Conservation (phyloP, 1,140 invertebrate species). For the Prorops nasuta region DNA sequence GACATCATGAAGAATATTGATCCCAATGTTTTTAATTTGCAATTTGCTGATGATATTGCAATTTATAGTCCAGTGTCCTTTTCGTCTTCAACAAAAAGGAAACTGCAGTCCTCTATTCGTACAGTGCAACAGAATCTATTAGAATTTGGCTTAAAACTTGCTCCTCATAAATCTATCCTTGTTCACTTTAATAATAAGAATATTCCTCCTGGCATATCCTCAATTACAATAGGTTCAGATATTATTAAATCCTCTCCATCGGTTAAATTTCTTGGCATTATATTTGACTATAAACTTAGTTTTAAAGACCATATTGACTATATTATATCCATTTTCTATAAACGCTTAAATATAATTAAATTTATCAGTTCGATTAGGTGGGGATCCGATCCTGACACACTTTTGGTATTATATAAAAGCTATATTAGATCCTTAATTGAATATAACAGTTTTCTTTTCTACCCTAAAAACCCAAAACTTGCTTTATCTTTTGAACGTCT, state of each 20-base stretch:
- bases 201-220: background rate
- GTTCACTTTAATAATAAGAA: background rate
- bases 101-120: no score
- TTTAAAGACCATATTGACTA: background rate
- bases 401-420: background rate
- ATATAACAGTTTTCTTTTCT: background rate
- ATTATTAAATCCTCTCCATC: background rate
- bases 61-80: slow-evolving; percentile 1
- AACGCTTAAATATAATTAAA: background rate
- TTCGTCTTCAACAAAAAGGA: no score
- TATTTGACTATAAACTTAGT: background rate
- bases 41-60: slow-evolving; percentile 17
- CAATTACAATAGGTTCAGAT: background rate
- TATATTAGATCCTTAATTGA: background rate
- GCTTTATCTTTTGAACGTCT: background rate
- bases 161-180: background rate
- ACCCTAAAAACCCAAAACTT: background rate
- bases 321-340: background rate
- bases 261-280: background rate
- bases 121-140: background rate
- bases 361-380: background rate
- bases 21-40: background rate
- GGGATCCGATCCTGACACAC: background rate
- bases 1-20: background rate
- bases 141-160: background rate